Evolutionary conservation across 2,113 vertebrate species (phyloP), one percentile per base, ranked within the genome.

Genomic region (Lampris megalopsis): DNA sequence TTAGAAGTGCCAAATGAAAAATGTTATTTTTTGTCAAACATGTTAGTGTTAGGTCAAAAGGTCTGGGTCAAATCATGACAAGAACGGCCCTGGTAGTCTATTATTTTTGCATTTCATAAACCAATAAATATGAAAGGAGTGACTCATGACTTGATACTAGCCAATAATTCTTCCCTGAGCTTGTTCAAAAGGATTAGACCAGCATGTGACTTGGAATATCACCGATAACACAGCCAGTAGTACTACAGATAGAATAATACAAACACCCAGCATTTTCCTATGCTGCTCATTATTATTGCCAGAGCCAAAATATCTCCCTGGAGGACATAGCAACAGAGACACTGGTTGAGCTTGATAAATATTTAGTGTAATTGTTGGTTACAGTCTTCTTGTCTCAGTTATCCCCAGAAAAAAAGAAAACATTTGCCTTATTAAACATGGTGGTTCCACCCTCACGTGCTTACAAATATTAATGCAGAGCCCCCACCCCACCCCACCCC

Each of bases 281-380:
- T 10, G 66, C 70, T 64, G 65, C 24, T 60, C 70, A 80, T 79
- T 53, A 60, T 80, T 53, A 59, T 61, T 68, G 62, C 65, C 43
- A 69, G 35, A 59, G 35, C 57, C 37, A 9, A 38, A 77, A 77
- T 37, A 70, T 84, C 66, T 86, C 53, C 71, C 71, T 80, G 68
- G 68, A 85, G 68, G 81, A 86, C 84, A 75, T 87, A 82, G 84
- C 81, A 89, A 91, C 79, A 10, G 73, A 59, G 60, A 86, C 84
- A 84, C 68, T 73, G 75, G 85, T 54, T 79, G 77, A 80, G 62
- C 69, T 80, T 64, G n/a, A 75, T 86, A 92, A 92, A 92, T 91
- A 88, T 90, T 90, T 82, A 84, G 78, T 7, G 41, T 83, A 81
- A 92, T 89, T 54, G 75, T 63, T 87, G 71, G 89, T 83, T 86